A percentile compares a stretch with the other conserved stretches of the same genome.
These are phyloP conservation scores for Microcaecilia unicolor DNA, from an alignment of 2,797 vertebrate genomes.

Conservation along the genomic window DNA sequence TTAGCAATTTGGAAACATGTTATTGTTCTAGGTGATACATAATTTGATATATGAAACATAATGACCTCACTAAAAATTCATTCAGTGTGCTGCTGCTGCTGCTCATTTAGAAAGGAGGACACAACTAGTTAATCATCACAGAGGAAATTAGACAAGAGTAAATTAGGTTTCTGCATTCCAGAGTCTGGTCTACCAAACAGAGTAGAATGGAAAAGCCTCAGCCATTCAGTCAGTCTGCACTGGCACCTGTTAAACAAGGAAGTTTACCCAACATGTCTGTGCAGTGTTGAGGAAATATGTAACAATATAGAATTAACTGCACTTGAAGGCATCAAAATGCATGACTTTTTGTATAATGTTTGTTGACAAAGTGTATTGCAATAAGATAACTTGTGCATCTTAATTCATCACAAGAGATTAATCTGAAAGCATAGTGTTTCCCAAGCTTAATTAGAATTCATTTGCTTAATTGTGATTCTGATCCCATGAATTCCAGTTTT, in stretches of 20 bases:
- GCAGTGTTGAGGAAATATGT: too few relatives aligned
- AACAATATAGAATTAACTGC: too few relatives aligned
- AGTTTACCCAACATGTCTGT: too few relatives aligned
- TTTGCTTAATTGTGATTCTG: conserved; percentile 69
- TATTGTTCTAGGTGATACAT: conserved; percentile 32
- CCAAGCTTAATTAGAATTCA: conserved; percentile 63
- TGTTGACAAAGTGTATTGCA: conserved; percentile 30
- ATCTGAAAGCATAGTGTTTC: conserved; percentile 54
- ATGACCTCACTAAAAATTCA: conserved; percentile 40
- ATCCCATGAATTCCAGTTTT: conserved; percentile 58
- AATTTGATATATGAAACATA: conserved; percentile 32
- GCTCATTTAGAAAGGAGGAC: conserved; percentile 32
- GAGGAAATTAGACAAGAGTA: conserved; percentile 39
- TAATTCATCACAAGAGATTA: conserved; percentile 49
- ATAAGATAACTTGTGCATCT: conserved; percentile 54
- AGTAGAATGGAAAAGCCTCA: conserved; percentile 32
- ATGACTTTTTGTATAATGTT: background rate
- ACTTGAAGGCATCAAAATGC: too few relatives aligned
- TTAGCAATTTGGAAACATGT: conserved; percentile 36
- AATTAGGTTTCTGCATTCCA: conserved; percentile 43
- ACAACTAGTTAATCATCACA: conserved; percentile 42
- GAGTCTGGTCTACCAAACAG: conserved; percentile 28
- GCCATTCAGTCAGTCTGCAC: conserved; percentile 17
- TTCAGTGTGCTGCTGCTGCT: conserved; percentile 20
- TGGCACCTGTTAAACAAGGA: too few relatives aligned